A percentile compares a stretch with the other conserved stretches of the same genome.
Evolutionary conservation across 1,140 invertebrate genomes (phyloP).

Genomic region (Drosophila parabipectinata): DNA sequence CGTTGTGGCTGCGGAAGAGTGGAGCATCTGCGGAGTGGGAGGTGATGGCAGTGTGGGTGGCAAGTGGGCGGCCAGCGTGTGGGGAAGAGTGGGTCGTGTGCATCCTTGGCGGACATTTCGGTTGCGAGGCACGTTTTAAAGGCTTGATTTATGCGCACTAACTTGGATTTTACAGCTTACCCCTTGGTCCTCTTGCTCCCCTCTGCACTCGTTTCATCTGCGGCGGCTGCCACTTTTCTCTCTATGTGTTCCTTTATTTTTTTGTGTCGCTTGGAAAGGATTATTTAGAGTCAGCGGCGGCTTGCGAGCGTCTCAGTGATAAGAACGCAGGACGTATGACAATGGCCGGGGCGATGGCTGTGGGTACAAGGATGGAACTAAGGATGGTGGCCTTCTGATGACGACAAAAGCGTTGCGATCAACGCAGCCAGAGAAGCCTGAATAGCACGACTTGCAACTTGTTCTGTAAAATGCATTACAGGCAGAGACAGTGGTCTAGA

Average conservation of each 20-base stretch:
- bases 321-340: conserved; percentile 71
- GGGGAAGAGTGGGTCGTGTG: conserved; percentile 25
- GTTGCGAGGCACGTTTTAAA: conserved; percentile 83
- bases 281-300: conserved; percentile 81
- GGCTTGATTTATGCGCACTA: conserved; percentile 83
- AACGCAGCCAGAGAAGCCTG: conserved; percentile 17
- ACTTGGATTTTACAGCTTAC: conserved; percentile 61
- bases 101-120: conserved; percentile 79
- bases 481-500: neutral
- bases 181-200: conserved; percentile 5
- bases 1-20: conserved; percentile 33
- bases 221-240: conserved; percentile 44
- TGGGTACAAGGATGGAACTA: conserved; percentile 7
- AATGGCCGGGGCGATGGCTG: conserved; percentile 51
- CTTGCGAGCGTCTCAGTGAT: conserved; percentile 78
- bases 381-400: conserved; percentile 33
- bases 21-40: conserved; percentile 28
- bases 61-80: neutral
- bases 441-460: neutral
- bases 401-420: conserved; percentile 57
- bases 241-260: conserved; percentile 41
- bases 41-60: conserved; percentile 1
- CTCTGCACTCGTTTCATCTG: conserved; percentile 44
- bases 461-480: neutral
- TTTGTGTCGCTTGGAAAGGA: conserved; percentile 71